These are phyloP conservation scores for Anas acuta DNA, from an alignment of 2,797 vertebrate genomes.

Conservation along the genomic window DNA sequence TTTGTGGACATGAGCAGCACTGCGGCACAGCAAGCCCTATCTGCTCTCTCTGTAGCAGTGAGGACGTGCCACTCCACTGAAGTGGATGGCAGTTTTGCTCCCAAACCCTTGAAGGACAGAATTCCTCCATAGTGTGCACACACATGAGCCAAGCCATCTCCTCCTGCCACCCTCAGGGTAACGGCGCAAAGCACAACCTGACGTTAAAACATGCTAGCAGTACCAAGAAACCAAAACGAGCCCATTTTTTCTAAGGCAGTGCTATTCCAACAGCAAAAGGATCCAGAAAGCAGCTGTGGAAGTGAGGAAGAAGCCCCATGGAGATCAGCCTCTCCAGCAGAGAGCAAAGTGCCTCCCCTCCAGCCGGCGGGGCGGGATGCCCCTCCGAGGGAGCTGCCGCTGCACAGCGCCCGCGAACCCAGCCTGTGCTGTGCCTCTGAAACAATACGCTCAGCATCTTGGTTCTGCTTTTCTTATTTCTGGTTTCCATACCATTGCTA, in stretches of 20 bases:
- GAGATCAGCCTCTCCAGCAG: too few species aligned
- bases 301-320: background rate
- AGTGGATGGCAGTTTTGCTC: background rate
- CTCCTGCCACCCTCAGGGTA: background rate
- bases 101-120: background rate
- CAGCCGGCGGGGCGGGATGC: background rate
- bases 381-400: background rate
- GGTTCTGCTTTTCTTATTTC: conserved; percentile 4
- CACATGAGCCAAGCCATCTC: background rate
- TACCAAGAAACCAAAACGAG: background rate
- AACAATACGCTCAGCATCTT: background rate
- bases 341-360: background rate
- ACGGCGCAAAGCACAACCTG: background rate
- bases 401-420: background rate
- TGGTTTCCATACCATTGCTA: conserved; percentile 19
- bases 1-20: background rate
- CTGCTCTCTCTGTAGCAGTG: background rate
- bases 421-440: background rate
- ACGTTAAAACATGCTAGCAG: background rate
- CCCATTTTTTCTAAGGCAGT: background rate
- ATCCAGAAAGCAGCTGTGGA: background rate
- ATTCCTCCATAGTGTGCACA: background rate
- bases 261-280: background rate
- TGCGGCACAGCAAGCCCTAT: background rate
- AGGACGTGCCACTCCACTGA: background rate